Conservation (phyloP, 2,888 invertebrate species). For the Latrodectus hesperus region DNA sequence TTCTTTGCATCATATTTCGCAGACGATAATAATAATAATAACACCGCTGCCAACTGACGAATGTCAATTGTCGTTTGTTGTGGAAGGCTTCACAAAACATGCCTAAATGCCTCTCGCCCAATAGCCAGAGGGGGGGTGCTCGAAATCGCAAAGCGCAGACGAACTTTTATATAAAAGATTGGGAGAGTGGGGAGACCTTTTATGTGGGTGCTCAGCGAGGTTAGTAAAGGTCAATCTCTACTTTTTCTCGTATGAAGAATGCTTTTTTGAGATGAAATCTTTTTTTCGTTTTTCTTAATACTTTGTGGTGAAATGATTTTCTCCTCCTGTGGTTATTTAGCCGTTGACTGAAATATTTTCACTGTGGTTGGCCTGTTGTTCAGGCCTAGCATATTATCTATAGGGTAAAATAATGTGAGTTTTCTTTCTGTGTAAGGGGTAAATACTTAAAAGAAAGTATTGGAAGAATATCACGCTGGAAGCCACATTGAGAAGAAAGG, state of each 20-base stretch:
- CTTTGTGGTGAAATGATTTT: too few relatives aligned
- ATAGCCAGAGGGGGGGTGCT: constrained; percentile 1
- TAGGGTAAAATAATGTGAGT: too few relatives aligned
- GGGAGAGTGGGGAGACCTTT: neutral
- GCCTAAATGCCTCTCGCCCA: constrained; percentile 2
- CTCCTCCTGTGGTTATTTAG: too few relatives aligned
- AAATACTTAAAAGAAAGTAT: too few relatives aligned
- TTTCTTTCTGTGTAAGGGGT: too few relatives aligned
- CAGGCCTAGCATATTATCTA: too few relatives aligned
- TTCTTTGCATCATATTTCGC: constrained; percentile 5
- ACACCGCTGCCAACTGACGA: constrained; percentile 5
- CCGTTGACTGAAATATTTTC: too few relatives aligned
- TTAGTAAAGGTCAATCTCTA: constrained; percentile 1
- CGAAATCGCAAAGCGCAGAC: neutral
- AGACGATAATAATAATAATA: constrained; percentile 5
- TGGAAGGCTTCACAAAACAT: constrained; percentile 2
- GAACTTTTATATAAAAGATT: constrained; percentile 1
- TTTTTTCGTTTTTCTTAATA: too few relatives aligned
- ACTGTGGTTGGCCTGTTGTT: too few relatives aligned
- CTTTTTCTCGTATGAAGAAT: neutral
- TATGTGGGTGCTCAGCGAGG: neutral
- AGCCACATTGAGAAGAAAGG: too few relatives aligned
- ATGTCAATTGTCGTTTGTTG: neutral
- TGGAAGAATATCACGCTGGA: too few relatives aligned
- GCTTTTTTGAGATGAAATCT: too few relatives aligned